Conservation (phyloP, 2,888 invertebrate genomes). For the Helicoverpa assulta region DNA sequence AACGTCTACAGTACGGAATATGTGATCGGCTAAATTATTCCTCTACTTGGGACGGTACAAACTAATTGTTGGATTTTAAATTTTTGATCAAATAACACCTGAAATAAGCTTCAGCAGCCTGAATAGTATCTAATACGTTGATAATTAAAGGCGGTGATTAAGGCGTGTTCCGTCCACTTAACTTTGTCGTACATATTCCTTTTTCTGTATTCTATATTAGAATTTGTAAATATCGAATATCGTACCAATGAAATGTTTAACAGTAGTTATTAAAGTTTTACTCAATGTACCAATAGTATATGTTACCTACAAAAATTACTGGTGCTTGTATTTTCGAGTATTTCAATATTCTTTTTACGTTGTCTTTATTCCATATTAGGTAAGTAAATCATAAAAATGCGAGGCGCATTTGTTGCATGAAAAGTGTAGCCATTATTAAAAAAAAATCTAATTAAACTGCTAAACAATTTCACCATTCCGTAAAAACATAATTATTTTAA, state of each 20-base stretch:
- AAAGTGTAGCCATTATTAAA: background rate
- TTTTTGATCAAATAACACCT: slow-evolving; percentile 88
- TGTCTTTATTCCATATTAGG: too few relatives aligned
- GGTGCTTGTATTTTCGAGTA: background rate
- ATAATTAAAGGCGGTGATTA: slow-evolving; percentile 78
- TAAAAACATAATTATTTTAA: too few relatives aligned
- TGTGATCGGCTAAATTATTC: slow-evolving; percentile 76
- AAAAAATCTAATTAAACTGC: too few relatives aligned
- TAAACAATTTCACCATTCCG: background rate
- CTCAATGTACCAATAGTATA: slow-evolving; percentile 5
- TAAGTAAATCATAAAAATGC: background rate
- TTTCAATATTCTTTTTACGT: background rate
- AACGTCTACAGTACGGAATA: slow-evolving; percentile 72
- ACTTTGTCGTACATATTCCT: slow-evolving; percentile 53
- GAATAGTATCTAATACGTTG: slow-evolving; percentile 74
- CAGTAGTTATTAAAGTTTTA: slow-evolving; percentile 22
- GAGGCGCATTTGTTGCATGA: background rate
- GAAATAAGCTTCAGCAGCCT: slow-evolving; percentile 84
- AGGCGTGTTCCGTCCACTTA: slow-evolving; percentile 66
- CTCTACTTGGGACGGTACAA: slow-evolving; percentile 71
- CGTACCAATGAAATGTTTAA: slow-evolving; percentile 18
- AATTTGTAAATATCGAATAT: slow-evolving; percentile 39
- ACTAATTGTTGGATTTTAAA: slow-evolving; percentile 82
- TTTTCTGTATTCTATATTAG: slow-evolving; percentile 53
- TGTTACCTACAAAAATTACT: too few relatives aligned